These are phyloP conservation scores for Cnemophilus loriae DNA, from an alignment of 2,113 vertebrate species.

Conservation along the genomic window DNA sequence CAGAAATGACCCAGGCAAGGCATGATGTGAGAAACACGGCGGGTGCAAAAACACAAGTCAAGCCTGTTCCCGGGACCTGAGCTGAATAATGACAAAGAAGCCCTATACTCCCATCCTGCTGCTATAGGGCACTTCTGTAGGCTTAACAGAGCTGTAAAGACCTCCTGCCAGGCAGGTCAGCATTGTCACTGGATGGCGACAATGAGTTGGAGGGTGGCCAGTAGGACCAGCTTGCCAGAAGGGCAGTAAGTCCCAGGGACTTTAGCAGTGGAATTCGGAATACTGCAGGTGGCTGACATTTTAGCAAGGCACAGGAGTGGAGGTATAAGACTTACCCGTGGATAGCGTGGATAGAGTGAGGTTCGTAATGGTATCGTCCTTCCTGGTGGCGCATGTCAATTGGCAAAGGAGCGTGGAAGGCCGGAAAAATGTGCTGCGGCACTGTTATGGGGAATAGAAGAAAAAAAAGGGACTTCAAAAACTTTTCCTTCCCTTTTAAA, in stretches of 20 bases:
- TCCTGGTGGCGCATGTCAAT: constrained; percentile 97
- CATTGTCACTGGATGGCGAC: not conserved
- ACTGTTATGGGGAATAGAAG: constrained; percentile 74
- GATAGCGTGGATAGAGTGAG: constrained; percentile 87
- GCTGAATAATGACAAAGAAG: not conserved
- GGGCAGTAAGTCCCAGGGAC: not conserved
- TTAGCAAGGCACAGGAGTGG: not conserved
- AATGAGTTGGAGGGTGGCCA: not conserved
- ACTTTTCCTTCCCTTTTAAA: constrained; percentile 71
- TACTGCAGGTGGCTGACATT: not conserved
- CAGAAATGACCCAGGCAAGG: not conserved
- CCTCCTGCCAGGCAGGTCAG: not conserved
- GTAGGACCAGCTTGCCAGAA: not conserved
- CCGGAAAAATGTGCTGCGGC: constrained; percentile 88
- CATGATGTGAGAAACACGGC: rapidly evolving
- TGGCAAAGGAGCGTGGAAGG: constrained; percentile 92
- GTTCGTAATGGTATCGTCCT: constrained; percentile 95
- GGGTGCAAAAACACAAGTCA: not conserved
- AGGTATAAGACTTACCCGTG: constrained; percentile 85
- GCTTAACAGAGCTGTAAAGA: not conserved
- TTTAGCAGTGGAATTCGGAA: rapidly evolving
- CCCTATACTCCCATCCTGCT: not conserved
- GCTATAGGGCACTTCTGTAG: not conserved
- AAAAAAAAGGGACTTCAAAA: constrained; percentile 75
- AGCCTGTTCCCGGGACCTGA: not conserved